These are phyloP conservation scores for Pangasius larnaudii DNA, from an alignment of 2,797 vertebrate species.

Conservation along the genomic window DNA sequence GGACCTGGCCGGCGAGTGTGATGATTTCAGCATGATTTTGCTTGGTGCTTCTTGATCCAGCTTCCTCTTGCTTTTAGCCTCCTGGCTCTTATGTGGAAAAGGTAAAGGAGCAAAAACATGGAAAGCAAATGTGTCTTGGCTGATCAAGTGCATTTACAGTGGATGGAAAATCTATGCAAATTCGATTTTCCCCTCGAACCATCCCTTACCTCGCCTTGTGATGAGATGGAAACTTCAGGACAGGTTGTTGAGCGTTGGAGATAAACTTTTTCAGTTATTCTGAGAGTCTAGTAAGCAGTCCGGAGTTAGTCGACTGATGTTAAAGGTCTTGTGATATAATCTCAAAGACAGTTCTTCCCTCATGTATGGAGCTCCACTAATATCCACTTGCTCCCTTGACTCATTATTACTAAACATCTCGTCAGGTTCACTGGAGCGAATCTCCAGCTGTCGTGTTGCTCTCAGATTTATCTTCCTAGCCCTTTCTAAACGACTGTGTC, in stretches of 20 bases:
- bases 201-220: neutral
- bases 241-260: neutral
- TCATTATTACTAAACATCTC: neutral
- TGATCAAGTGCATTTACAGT: neutral
- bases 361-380: neutral
- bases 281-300: neutral
- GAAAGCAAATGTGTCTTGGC: neutral
- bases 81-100: neutral
- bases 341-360: neutral
- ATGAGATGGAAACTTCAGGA: slow-evolving; percentile 15
- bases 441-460: neutral
- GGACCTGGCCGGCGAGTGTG: neutral
- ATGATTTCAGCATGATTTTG: neutral
- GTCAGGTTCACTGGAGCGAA: neutral
- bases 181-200: neutral
- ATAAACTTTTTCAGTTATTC: neutral
- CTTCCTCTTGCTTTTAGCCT: neutral
- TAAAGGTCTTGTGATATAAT: neutral
- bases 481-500: neutral
- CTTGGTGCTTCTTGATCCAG: neutral
- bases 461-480: neutral
- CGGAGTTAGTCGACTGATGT: neutral
- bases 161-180: slow-evolving; percentile 1
- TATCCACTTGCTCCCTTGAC: neutral
- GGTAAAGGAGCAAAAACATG: neutral